Percentiles rank a stretch among this genome's conserved stretches.
phyloP scores from a whole-genome alignment of 1,140 invertebrate species.

The Habropoda laboriosa region DNA sequence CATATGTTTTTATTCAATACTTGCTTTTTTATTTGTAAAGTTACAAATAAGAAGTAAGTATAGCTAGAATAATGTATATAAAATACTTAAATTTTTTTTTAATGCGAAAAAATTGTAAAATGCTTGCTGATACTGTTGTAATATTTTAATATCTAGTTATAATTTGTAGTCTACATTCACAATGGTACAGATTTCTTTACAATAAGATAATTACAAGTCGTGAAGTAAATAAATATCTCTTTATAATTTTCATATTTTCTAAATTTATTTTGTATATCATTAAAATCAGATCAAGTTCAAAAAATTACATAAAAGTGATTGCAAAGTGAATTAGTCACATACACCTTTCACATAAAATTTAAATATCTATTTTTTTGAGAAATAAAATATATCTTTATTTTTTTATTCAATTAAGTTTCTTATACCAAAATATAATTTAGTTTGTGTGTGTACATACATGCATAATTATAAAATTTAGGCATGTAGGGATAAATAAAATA shows the following conservation, averaged over 20 bases:
- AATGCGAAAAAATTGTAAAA: too few relatives aligned
- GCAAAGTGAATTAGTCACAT: background rate
- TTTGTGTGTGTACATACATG: too few relatives aligned
- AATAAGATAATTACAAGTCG: too few relatives aligned
- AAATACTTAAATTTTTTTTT: background rate
- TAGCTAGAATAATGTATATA: background rate
- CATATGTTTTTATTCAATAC: background rate
- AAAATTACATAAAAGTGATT: background rate
- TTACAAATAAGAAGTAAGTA: background rate
- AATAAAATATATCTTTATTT: background rate
- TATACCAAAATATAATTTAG: background rate
- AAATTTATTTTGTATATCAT: too few relatives aligned
- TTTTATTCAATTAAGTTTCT: background rate
- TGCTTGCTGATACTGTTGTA: too few relatives aligned
- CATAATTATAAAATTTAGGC: background rate
- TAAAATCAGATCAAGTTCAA: background rate
- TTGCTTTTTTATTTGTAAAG: background rate
- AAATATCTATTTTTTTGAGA: background rate
- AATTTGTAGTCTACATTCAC: background rate
- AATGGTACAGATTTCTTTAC: background rate
- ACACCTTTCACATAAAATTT: background rate
- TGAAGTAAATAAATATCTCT: background rate
- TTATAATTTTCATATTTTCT: too few relatives aligned
- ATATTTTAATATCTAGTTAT: background rate
- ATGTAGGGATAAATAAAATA: slow-evolving; percentile 10